A percentile compares a stretch with the other conserved stretches of the same genome.
Evolutionary conservation across 1,140 invertebrate genomes (phyloP).

Genomic region (Dendrolimus kikuchii): DNA sequence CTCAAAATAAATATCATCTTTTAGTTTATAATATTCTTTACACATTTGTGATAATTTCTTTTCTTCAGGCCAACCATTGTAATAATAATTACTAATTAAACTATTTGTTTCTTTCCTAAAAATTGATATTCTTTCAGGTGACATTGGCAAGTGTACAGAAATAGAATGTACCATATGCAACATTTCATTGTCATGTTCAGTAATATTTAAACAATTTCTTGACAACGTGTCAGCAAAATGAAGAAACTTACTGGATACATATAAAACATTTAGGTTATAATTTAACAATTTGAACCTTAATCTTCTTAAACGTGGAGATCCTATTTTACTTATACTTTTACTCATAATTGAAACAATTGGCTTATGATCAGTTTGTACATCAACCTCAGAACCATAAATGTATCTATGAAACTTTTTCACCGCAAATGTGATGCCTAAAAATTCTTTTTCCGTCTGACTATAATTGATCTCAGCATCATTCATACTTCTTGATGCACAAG

Average conservation of each 20-base stretch:
- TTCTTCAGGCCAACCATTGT: not conserved
- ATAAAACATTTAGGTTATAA: conserved; percentile 30
- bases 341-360: conserved; percentile 20
- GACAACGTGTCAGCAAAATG: conserved; percentile 32
- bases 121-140: conserved; percentile 6
- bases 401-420: conserved; percentile 51
- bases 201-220: conserved; percentile 18
- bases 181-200: conserved; percentile 5
- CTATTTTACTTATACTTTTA: conserved; percentile 17
- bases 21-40: conserved; percentile 7
- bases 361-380: conserved; percentile 15
- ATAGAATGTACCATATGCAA: conserved; percentile 8
- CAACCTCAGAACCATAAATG: conserved; percentile 35
- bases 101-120: conserved; percentile 1
- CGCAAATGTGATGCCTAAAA: conserved; percentile 37
- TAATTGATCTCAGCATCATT: conserved; percentile 39
- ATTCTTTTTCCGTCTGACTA: conserved; percentile 56
- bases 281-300: conserved; percentile 42
- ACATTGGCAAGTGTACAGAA: conserved; percentile 11
- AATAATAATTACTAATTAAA: too few relatives aligned
- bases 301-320: conserved; percentile 39
- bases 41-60: conserved; percentile 6
- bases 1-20: conserved; percentile 10
- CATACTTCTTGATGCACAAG: conserved; percentile 46
- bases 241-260: conserved; percentile 23